Conservation (phyloP, 2,797 vertebrate genomes). For the Sebastes melanostomus region DNA sequence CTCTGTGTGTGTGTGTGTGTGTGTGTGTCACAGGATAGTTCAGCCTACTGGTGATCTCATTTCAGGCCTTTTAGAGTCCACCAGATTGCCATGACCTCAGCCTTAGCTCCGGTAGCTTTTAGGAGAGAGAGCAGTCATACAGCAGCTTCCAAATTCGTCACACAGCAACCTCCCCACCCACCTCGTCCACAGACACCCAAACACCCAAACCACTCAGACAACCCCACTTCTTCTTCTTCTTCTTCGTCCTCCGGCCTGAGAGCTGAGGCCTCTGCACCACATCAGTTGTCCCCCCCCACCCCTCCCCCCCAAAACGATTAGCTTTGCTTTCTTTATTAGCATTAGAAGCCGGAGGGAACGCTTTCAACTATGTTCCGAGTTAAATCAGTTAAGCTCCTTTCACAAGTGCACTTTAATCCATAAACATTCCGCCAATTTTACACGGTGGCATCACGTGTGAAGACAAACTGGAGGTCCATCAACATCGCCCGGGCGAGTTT, state of each 20-base stretch:
- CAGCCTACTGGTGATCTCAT: constrained; percentile 69
- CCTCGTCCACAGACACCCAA: constrained; percentile 10
- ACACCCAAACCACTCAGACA: constrained; percentile 6
- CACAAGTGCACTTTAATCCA: constrained; percentile 32
- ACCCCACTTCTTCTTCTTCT: not conserved
- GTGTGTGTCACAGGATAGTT: constrained; percentile 36
- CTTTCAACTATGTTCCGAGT: constrained; percentile 13
- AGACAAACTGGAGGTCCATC: not conserved
- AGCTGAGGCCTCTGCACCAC: not conserved
- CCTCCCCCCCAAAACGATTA: not conserved
- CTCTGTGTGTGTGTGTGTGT: constrained; percentile 4
- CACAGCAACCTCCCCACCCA: constrained; percentile 30
- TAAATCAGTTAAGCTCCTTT: constrained; percentile 50
- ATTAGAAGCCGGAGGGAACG: not conserved
- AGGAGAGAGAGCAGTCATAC: constrained; percentile 41
- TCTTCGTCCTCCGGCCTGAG: not conserved
- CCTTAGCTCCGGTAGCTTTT: constrained; percentile 58
- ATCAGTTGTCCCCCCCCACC: not conserved
- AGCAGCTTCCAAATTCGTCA: constrained; percentile 36
- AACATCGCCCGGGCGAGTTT: constrained; percentile 11
- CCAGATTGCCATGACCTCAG: constrained; percentile 72
- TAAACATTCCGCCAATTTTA: constrained; percentile 16
- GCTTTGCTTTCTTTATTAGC: constrained; percentile 14
- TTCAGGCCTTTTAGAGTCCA: constrained; percentile 39
- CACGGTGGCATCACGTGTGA: not conserved